These are phyloP conservation scores for Sinocyclocheilus anophthalmus DNA, from an alignment of 2,113 vertebrate genomes.

Conservation along the genomic window DNA sequence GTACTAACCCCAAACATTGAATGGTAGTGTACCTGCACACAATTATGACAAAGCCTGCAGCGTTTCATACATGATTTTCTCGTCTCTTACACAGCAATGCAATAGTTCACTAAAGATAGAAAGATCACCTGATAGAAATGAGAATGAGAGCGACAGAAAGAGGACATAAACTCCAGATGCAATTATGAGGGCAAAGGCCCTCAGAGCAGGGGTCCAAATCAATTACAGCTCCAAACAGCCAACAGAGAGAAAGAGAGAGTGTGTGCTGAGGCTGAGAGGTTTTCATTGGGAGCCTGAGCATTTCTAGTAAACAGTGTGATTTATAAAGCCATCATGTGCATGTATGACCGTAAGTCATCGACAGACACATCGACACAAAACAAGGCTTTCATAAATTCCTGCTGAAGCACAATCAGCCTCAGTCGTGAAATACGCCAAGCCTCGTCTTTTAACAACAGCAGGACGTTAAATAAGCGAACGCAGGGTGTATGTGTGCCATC, in stretches of 20 bases:
- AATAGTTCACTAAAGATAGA: neutral
- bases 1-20: no score
- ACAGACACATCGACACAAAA: neutral
- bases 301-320: slow-evolving; percentile 59
- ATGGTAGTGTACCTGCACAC: no score
- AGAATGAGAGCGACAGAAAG: neutral
- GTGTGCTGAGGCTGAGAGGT: slow-evolving; percentile 27
- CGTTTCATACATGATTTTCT: neutral
- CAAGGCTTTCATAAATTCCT: slow-evolving; percentile 61
- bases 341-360: slow-evolving; percentile 57
- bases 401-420: slow-evolving; percentile 59
- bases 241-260: slow-evolving; percentile 55
- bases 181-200: slow-evolving; percentile 5
- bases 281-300: slow-evolving; percentile 32
- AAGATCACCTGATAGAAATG: neutral
- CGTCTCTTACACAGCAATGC: neutral
- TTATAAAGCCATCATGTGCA: slow-evolving; percentile 64
- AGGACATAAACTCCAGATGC: slow-evolving; percentile 7
- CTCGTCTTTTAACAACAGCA: neutral
- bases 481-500: no score
- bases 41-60: neutral
- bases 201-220: slow-evolving; percentile 65
- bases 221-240: slow-evolving; percentile 72
- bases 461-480: no score
- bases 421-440: slow-evolving; percentile 43